These are phyloP conservation scores for Melikaiella ostensackeni DNA, from an alignment of 2,888 invertebrate genomes.

Conservation along the genomic window DNA sequence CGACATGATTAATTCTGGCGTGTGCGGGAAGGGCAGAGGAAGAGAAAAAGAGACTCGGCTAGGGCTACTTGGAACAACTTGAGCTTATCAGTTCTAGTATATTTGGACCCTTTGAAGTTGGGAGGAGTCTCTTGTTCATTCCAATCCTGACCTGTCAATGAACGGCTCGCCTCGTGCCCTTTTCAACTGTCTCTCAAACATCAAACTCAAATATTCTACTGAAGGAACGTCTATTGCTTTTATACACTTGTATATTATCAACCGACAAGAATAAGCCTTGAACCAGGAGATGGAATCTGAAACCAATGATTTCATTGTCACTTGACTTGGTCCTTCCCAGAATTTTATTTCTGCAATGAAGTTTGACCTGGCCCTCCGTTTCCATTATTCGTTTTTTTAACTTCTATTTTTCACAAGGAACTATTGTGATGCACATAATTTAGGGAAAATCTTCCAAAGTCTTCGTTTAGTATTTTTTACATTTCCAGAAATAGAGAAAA, in stretches of 20 bases:
- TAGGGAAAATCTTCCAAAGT: background rate
- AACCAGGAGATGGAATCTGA: background rate
- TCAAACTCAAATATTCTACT: background rate
- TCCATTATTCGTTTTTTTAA: background rate
- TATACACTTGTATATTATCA: background rate
- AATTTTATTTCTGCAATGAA: slow-evolving; percentile 17
- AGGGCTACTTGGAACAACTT: slow-evolving; percentile 8
- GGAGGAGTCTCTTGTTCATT: background rate
- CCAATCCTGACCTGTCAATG: background rate
- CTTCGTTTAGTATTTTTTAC: background rate
- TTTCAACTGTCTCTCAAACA: slow-evolving; percentile 16
- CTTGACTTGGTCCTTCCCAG: slow-evolving; percentile 9
- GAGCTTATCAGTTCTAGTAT: slow-evolving; percentile 16
- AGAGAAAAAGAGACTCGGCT: slow-evolving; percentile 12
- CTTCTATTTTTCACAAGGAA: background rate
- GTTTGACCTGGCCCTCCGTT: background rate
- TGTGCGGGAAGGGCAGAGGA: background rate
- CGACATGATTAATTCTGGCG: slow-evolving; percentile 20
- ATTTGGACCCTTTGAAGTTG: background rate
- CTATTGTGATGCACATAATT: background rate
- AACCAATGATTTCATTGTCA: slow-evolving; percentile 30
- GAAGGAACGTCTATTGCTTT: background rate
- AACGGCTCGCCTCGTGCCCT: background rate
- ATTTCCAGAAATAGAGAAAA: background rate
- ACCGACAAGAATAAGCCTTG: background rate